Percentiles rank a stretch among this genome's conserved stretches.
phyloP scores from a whole-genome alignment of 2,113 vertebrate genomes.

The Chroicocephalus ridibundus region DNA sequence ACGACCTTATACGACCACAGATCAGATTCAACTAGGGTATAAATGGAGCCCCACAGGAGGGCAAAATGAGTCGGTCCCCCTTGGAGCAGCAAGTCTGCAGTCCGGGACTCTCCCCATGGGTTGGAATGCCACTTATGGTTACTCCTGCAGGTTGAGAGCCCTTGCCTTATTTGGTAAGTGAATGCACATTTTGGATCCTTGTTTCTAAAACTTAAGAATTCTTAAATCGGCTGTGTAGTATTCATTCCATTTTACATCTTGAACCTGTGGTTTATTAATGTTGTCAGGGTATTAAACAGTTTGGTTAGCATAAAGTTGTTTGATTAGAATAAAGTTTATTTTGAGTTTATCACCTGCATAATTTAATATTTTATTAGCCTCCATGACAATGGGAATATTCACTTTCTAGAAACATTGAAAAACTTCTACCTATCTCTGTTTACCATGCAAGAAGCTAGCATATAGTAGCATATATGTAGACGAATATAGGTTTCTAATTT shows the following conservation, averaged over 20 bases:
- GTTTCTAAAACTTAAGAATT: neutral
- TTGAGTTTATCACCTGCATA: neutral
- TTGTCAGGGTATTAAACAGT: neutral
- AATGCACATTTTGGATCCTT: neutral
- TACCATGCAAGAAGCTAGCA: neutral
- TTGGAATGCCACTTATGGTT: neutral
- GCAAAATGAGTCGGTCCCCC: neutral
- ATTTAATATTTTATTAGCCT: neutral
- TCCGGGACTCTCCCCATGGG: neutral
- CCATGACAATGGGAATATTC: neutral
- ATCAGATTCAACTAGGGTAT: neutral
- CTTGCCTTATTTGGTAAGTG: neutral
- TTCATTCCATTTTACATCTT: neutral
- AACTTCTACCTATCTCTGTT: neutral
- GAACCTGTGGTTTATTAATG: neutral
- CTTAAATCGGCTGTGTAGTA: neutral
- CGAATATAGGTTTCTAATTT: neutral
- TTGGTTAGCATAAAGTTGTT: neutral
- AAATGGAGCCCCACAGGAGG: neutral
- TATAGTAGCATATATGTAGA: neutral
- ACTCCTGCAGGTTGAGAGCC: neutral
- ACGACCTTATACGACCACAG: neutral
- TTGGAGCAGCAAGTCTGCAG: neutral
- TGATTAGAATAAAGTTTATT: neutral
- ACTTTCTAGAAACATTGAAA: neutral